Conservation (phyloP, 1,140 invertebrate genomes). For the Antheraea mylitta region DNA sequence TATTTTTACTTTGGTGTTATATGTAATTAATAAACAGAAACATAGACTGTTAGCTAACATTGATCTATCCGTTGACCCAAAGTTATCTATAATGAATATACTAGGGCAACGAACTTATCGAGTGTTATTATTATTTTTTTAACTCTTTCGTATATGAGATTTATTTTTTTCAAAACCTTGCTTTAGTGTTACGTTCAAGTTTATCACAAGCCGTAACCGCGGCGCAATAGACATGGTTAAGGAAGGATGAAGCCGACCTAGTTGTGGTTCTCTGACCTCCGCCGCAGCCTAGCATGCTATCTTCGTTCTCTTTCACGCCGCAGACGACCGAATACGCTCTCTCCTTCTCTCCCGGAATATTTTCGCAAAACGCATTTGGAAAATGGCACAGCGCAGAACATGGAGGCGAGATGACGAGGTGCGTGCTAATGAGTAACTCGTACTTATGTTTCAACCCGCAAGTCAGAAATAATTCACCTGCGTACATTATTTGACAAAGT, state of each 20-base stretch:
- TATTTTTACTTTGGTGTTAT: too few species aligned
- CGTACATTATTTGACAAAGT: not conserved
- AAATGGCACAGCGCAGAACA: constrained; percentile 51
- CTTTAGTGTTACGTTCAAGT: constrained; percentile 67
- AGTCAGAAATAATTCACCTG: not conserved
- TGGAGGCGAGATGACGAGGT: constrained; percentile 42
- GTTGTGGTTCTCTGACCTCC: constrained; percentile 76
- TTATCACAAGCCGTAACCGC: constrained; percentile 51
- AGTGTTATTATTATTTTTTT: too few species aligned
- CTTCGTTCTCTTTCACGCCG: constrained; percentile 32
- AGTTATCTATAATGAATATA: too few species aligned
- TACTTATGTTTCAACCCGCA: not conserved
- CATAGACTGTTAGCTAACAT: too few species aligned
- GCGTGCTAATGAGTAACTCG: constrained; percentile 27
- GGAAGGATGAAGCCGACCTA: constrained; percentile 74
- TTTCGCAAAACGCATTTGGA: constrained; percentile 68
- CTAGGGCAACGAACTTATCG: too few species aligned
- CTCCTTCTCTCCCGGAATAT: constrained; percentile 68
- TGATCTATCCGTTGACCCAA: too few species aligned
- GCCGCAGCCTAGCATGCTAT: constrained; percentile 60
- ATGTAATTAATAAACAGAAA: too few species aligned
- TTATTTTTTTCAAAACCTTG: constrained; percentile 54
- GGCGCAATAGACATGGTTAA: constrained; percentile 49
- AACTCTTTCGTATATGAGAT: not conserved
- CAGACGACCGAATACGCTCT: constrained; percentile 22